Conservation (phyloP, 35 echinoderm and acorn worm genomes). For the Holothuria glaberrima region DNA sequence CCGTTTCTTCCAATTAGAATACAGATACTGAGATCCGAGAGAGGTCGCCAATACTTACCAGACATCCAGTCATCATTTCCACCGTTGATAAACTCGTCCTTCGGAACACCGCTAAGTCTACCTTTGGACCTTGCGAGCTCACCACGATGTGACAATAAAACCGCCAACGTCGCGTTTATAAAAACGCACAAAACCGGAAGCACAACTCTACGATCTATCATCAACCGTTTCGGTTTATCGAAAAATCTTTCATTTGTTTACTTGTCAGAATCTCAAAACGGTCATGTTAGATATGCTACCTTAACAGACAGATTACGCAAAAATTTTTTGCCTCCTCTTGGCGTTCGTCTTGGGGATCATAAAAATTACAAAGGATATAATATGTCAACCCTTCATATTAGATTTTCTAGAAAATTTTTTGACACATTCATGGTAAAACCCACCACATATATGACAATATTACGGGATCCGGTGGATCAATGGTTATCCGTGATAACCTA, state of each 20-base stretch:
- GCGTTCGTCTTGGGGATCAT: slow-evolving; percentile 56
- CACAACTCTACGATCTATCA: slow-evolving; percentile 64
- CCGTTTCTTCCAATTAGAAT: no score
- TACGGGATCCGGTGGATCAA: slow-evolving; percentile 42
- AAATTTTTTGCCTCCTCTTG: slow-evolving; percentile 59
- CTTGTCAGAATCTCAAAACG: slow-evolving; percentile 1
- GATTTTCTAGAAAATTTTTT: slow-evolving; percentile 52
- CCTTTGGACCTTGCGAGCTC: no score
- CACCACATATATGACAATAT: slow-evolving; percentile 49
- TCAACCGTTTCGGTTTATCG: slow-evolving; percentile 61
- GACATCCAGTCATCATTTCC: no score
- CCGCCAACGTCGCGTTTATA: slow-evolving; percentile 61
- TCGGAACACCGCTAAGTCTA: no score
- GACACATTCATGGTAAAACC: slow-evolving; percentile 37
- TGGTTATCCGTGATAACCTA: slow-evolving; percentile 32
- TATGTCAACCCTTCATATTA: slow-evolving; percentile 65
- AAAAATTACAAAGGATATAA: slow-evolving; percentile 55
- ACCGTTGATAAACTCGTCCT: no score
- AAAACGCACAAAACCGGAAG: slow-evolving; percentile 85
- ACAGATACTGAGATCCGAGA: no score
- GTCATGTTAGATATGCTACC: slow-evolving; percentile 47
- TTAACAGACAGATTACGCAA: slow-evolving; percentile 7
- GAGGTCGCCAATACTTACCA: no score
- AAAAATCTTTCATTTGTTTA: slow-evolving; percentile 69
- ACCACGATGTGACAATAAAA: background rate